These are phyloP conservation scores for Orthonychiurus folsomi DNA, from an alignment of 2,888 invertebrate species.

Conservation along the genomic window DNA sequence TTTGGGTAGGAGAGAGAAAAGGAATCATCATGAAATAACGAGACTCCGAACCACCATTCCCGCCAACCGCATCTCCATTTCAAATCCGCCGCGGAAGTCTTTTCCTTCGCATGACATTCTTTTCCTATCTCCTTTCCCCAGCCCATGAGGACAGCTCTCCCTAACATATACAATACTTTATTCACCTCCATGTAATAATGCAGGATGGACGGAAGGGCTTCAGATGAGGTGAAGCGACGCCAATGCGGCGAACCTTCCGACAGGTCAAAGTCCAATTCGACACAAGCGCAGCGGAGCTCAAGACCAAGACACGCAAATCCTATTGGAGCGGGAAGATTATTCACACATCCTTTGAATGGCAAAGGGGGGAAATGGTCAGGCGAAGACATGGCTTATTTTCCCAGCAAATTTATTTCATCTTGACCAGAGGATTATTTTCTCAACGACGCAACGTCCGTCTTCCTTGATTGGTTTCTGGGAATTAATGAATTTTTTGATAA, in stretches of 20 bases:
- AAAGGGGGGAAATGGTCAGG: no score
- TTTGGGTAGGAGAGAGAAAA: neutral
- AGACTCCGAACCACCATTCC: neutral
- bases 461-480: no score
- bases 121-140: neutral
- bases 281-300: neutral
- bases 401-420: no score
- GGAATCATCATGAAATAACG: neutral
- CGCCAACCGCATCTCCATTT: neutral
- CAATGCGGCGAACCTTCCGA: neutral
- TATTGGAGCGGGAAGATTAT: slow-evolving; percentile 11
- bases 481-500: no score
- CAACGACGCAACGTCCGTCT: no score
- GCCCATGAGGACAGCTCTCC: neutral
- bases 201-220: neutral
- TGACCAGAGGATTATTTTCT: no score
- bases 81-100: neutral
- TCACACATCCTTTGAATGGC: slow-evolving; percentile 2
- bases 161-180: neutral
- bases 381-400: neutral
- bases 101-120: neutral
- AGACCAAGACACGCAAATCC: slow-evolving; percentile 4
- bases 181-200: slow-evolving; percentile 1
- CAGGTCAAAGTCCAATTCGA: neutral
- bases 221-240: neutral